These are phyloP conservation scores for Ciconia nigra DNA, from an alignment of 2,797 vertebrate species.

Conservation along the genomic window DNA sequence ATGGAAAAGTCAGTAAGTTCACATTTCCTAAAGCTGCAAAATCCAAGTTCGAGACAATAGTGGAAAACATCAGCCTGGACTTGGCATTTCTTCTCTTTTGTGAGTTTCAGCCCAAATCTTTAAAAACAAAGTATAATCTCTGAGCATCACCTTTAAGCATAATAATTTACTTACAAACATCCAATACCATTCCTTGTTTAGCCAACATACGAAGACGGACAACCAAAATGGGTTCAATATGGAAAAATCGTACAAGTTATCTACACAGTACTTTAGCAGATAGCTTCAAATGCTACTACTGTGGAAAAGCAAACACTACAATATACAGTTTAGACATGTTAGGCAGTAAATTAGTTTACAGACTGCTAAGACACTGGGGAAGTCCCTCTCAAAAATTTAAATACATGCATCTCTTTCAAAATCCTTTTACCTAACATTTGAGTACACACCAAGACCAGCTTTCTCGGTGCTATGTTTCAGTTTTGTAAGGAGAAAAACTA, in stretches of 20 bases:
- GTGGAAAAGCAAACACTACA: background rate
- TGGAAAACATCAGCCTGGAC: background rate
- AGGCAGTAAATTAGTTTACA: background rate
- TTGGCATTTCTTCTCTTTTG: background rate
- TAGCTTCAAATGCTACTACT: background rate
- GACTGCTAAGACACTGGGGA: background rate
- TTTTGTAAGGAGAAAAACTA: background rate
- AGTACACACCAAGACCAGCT: background rate
- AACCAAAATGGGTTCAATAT: background rate
- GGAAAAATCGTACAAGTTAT: background rate
- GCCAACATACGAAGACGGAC: background rate
- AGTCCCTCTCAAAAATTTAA: background rate
- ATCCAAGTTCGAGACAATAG: background rate
- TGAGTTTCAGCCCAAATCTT: background rate
- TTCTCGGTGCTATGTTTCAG: background rate
- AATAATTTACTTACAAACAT: background rate
- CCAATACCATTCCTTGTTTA: background rate
- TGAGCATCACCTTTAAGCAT: background rate
- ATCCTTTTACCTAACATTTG: background rate
- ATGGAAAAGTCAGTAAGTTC: background rate
- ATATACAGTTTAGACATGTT: background rate
- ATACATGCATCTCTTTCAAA: background rate
- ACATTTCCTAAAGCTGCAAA: background rate
- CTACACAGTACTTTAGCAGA: background rate
- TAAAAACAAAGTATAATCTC: background rate